A percentile compares a stretch with the other conserved stretches of the same genome.
These are phyloP conservation scores for Taenioides sp. DNA, from an alignment of 2,797 vertebrate species.

Conservation along the genomic window DNA sequence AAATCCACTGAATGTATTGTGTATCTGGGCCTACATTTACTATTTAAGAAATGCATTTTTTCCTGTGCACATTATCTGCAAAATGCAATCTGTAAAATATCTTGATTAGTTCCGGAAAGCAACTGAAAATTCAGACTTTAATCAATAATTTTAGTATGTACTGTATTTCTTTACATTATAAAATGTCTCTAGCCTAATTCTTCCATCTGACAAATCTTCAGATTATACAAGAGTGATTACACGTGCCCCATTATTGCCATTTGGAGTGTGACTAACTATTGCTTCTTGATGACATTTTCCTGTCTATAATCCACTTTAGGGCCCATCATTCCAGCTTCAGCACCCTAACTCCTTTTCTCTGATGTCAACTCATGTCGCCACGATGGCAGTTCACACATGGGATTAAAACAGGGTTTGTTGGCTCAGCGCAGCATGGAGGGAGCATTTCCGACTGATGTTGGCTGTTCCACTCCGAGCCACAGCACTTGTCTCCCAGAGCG, in stretches of 20 bases:
- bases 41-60: no score
- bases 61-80: no score
- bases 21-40: no score
- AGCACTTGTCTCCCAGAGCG: slow-evolving; percentile 79
- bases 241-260: slow-evolving; percentile 55
- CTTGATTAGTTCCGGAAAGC: not conserved
- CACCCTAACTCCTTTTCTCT: slow-evolving; percentile 77
- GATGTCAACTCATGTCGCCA: slow-evolving; percentile 78
- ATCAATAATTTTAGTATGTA: not conserved
- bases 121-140: not conserved
- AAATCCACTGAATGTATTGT: no score
- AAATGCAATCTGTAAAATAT: not conserved
- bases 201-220: slow-evolving; percentile 39
- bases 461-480: slow-evolving; percentile 78
- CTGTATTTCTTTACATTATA: not conserved
- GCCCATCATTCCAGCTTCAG: slow-evolving; percentile 72
- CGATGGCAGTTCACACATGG: slow-evolving; percentile 76
- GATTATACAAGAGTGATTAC: slow-evolving; percentile 48
- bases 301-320: slow-evolving; percentile 77
- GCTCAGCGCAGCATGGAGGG: slow-evolving; percentile 77
- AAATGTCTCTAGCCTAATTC: slow-evolving; percentile 49
- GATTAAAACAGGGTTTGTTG: slow-evolving; percentile 80
- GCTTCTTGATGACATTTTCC: slow-evolving; percentile 63
- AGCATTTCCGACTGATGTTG: slow-evolving; percentile 78
- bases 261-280: slow-evolving; percentile 59